phyloP scores from a whole-genome alignment of 2,888 invertebrate genomes.

The Lacanobia oleracea region DNA sequence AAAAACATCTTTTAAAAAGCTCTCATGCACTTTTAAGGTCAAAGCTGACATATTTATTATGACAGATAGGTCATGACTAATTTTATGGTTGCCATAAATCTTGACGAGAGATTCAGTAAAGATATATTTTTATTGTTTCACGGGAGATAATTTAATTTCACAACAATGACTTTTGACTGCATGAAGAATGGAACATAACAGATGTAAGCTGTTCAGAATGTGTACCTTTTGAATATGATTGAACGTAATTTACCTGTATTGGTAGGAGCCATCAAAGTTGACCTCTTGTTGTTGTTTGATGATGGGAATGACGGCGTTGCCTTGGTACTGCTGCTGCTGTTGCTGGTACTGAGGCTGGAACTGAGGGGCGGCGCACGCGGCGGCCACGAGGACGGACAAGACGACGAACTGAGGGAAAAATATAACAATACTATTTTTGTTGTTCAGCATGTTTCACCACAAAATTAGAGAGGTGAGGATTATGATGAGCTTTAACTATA shows the following conservation, averaged over 20 bases:
- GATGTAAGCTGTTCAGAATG: conserved; percentile 15
- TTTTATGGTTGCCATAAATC: conserved; percentile 40
- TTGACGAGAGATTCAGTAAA: conserved; percentile 32
- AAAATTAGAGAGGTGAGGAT: not conserved
- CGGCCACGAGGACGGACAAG: conserved; percentile 80
- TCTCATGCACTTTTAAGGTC: conserved; percentile 24
- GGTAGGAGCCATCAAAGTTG: conserved; percentile 91
- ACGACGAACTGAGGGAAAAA: conserved; percentile 80
- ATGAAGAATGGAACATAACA: conserved; percentile 29
- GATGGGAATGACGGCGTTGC: conserved; percentile 89
- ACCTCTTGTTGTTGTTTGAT: conserved; percentile 89
- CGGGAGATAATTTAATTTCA: conserved; percentile 30
- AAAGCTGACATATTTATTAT: conserved; percentile 43
- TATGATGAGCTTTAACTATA: not conserved
- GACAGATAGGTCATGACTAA: conserved; percentile 26
- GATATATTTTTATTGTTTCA: conserved; percentile 42
- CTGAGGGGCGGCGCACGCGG: conserved; percentile 83
- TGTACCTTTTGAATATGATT: conserved; percentile 8
- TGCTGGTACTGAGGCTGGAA: conserved; percentile 71
- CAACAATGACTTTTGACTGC: conserved; percentile 35
- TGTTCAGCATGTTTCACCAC: conserved; percentile 4
- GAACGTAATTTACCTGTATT: conserved; percentile 88
- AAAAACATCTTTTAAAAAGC: conserved; percentile 25
- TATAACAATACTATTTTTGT: conserved; percentile 23
- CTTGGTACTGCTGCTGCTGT: conserved; percentile 77